Base-by-base conservation (phyloP, 2,113 vertebrate species). In the Peucedramus taeniatus region DNA sequence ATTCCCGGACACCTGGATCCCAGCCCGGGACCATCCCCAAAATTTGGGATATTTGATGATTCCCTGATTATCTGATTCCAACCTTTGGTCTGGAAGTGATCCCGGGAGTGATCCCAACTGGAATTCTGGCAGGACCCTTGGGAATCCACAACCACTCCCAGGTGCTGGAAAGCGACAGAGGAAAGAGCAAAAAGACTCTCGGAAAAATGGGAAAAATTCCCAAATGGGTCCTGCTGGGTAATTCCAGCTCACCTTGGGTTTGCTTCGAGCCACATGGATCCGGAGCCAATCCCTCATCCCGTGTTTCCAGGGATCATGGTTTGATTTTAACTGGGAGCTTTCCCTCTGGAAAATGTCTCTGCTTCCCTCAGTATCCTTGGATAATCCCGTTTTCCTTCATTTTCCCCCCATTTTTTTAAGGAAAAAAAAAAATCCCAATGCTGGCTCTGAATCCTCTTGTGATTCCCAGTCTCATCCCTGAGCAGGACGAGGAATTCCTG, bases 321-420 rank as follows among this genome's bases (percentile, higher is more conserved):
- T 49, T 30, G 39, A 1, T 91, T 72, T 89, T 13, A 44, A 30
- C 49, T 15, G 7, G 0, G 8, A 24, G 4, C 17, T 64, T 85
- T 63, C 59, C 68, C 75, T 71, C 47, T 28, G 64, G 64, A 68
- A 68, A 49, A 39, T 1, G 3, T 13, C n/a, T 33, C 50, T 1
- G 0, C 28, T 57, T 33, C 51, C 64, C n/a, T 47, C 44, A 0
- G 0, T 13, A 16, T 65, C 81, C 33, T 35, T 13, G 16, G 53
- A 56, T 14, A 65, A 86, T 24, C 45, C 40, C 5, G 1, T 28
- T 45, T 28, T 5, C 35, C 44, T 59, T 63, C 24, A 3, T 23
- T 66, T 59, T 5, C 1, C 2, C 2, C 1, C 3, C 2, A 0
- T 4, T 13, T 33, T 30, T n/a, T 84, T 10, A 17, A 7, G 30